These are phyloP conservation scores for Hyphantria cunea DNA, from an alignment of 1,140 invertebrate genomes.

Conservation along the genomic window DNA sequence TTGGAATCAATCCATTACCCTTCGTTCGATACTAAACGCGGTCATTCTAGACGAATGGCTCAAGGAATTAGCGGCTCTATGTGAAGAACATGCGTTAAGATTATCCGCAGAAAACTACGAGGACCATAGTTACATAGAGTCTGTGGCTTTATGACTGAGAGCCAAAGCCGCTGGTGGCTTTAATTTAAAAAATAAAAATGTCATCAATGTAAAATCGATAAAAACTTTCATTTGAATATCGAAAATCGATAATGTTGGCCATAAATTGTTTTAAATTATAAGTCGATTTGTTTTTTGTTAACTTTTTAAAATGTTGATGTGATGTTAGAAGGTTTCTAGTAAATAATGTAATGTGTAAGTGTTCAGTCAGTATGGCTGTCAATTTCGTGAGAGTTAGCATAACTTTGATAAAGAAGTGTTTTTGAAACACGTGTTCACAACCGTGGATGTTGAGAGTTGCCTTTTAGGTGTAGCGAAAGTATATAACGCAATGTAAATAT, in stretches of 20 bases:
- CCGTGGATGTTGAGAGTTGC: constrained; percentile 28
- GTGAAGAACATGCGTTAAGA: constrained; percentile 92
- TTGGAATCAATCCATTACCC: constrained; percentile 73
- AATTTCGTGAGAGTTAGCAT: constrained; percentile 6
- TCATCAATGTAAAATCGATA: constrained; percentile 5
- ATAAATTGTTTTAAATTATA: constrained; percentile 6
- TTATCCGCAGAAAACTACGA: constrained; percentile 56
- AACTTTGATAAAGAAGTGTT: constrained; percentile 6
- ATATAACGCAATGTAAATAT: constrained; percentile 25
- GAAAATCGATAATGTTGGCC: background rate
- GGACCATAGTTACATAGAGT: constrained; percentile 59
- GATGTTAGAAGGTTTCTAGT: too few species aligned
- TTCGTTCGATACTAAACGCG: constrained; percentile 83
- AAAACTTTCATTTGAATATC: constrained; percentile 18
- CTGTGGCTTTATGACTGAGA: constrained; percentile 72
- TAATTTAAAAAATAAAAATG: constrained; percentile 39
- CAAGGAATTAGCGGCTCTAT: constrained; percentile 94
- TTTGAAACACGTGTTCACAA: constrained; percentile 23
- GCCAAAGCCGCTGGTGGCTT: constrained; percentile 50
- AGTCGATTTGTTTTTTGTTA: constrained; percentile 17
- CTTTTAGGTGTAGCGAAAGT: constrained; percentile 25
- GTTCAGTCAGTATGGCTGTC: constrained; percentile 1
- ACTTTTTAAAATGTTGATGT: background rate
- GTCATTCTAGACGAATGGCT: constrained; percentile 96
- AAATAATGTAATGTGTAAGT: constrained; percentile 5